Evolutionary conservation across 2,797 vertebrate genomes (phyloP).

Genomic region (Apodemus agrarius): DNA sequence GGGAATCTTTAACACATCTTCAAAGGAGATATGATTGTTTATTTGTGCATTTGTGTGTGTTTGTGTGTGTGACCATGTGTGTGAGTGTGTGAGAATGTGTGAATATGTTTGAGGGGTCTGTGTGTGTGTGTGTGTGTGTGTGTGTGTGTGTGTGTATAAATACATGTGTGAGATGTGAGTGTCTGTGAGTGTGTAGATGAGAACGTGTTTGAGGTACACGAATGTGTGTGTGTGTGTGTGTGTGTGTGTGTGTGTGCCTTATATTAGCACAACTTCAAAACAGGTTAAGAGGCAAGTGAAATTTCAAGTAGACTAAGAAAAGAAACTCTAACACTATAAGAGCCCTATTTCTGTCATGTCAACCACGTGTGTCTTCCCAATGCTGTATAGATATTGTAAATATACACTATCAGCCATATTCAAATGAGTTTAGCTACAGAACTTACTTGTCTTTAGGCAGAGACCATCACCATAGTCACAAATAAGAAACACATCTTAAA

Average conservation of each 20-base stretch:
- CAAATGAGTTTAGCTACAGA: neutral
- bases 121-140: neutral
- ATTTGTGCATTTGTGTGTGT: neutral
- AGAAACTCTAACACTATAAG: neutral
- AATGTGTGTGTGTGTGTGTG: neutral
- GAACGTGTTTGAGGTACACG: neutral
- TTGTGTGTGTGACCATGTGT: neutral
- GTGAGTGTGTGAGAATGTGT: neutral
- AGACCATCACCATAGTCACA: neutral
- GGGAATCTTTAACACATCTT: neutral
- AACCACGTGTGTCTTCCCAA: neutral
- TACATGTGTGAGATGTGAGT: neutral
- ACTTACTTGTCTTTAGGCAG: neutral
- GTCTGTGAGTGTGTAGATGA: neutral
- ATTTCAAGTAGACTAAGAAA: neutral
- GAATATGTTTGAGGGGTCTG: neutral
- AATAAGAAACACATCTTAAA: neutral
- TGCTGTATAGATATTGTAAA: neutral
- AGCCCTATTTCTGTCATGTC: neutral
- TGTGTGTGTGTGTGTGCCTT: neutral
- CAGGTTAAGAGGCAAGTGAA: neutral
- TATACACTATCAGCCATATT: neutral
- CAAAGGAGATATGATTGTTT: neutral
- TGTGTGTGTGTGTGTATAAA: neutral
- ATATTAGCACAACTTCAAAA: conserved; percentile 15